Base-by-base conservation (phyloP, 2,797 vertebrate genomes). In the Coilia nasus region DNA sequence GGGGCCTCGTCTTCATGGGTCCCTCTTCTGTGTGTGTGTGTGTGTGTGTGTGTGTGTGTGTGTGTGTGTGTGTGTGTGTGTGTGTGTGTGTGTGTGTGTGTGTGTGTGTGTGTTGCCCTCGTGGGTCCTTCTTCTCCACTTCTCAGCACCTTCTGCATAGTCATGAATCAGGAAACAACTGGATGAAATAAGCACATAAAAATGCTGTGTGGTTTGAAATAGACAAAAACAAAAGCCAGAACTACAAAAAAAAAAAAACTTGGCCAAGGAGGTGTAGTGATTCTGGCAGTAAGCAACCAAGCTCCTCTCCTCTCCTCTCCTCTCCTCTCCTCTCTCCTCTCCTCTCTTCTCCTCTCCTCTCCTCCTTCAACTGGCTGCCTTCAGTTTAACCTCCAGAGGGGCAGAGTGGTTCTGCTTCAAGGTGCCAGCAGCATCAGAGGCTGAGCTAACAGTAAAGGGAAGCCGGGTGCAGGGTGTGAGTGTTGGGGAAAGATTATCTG, bases 61-160 rank as follows among this genome's bases (percentile, higher is more conserved):
- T 54, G 50, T 54, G 50, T 54, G 50, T 54, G 50, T 54, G 50
- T 54, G 50, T 54, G 50, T 54, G 50, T 54, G 50, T 9, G 50
- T 54, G 50, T 54, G 50, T 54, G 50, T 54, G 50, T 54, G 50
- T 54, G 50, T 54, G 50, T 54, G 50, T 54, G 50, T 54, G 81
- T 81, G 46, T 47, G 21, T 54, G 50, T 54, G 50, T 54, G 50
- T 54, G 9, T 54, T 9, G 7, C 50, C 50, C 50, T 54, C 50
- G 50, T 54, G 50, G 50, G 50, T 54, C 31, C 35, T 41, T 41
- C 71, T 78, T 78, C 71, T 50, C 31, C 46, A 23, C 85, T 83
- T 86, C 86, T 91, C 88, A 89, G 93, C 92, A 92, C 91, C 92
- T 87, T 93, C 91, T 91, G 87, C 84, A 87, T 86, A 85, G 90